Percentiles rank a stretch among this genome's conserved stretches.
Conservation (phyloP, 1,140 invertebrate species). For the Drosophila triauraria region DNA sequence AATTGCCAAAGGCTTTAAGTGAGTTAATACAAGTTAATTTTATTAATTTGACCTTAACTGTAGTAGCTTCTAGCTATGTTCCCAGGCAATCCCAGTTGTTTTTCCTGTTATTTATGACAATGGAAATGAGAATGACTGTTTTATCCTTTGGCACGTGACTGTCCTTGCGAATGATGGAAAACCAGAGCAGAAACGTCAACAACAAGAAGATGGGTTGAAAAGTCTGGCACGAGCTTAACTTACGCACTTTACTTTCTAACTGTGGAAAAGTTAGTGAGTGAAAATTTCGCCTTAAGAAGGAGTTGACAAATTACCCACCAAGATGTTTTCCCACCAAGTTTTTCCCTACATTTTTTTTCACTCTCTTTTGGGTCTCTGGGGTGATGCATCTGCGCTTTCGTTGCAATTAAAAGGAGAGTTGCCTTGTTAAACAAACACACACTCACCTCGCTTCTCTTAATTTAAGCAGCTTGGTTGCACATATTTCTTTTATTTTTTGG, state of each 20-base stretch:
- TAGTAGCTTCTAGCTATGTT: neutral
- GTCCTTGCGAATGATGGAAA: slow-evolving; percentile 26
- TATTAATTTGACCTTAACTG: neutral
- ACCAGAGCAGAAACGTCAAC: slow-evolving; percentile 34
- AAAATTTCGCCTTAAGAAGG: slow-evolving; percentile 34
- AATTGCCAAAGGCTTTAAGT: neutral
- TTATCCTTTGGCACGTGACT: slow-evolving; percentile 72
- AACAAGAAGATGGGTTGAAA: slow-evolving; percentile 12
- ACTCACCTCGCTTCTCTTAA: neutral
- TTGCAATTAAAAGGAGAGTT: slow-evolving; percentile 74
- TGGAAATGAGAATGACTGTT: slow-evolving; percentile 54
- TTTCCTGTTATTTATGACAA: slow-evolving; percentile 60
- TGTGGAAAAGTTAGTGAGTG: slow-evolving; percentile 31
- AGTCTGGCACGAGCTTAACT: slow-evolving; percentile 10
- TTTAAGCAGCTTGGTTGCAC: slow-evolving; percentile 11
- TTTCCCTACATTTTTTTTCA: neutral
- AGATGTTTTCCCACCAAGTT: slow-evolving; percentile 37
- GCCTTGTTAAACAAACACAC: slow-evolving; percentile 37
- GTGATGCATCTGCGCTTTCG: slow-evolving; percentile 46
- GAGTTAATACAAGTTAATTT: too few relatives aligned
- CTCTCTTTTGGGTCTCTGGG: slow-evolving; percentile 3
- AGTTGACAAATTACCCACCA: slow-evolving; percentile 40
- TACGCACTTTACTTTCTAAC: slow-evolving; percentile 64
- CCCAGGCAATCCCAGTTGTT: slow-evolving; percentile 40
- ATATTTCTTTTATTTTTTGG: slow-evolving; percentile 10